These are phyloP conservation scores for Idaea biselata DNA, from an alignment of 2,888 invertebrate species.

Conservation along the genomic window DNA sequence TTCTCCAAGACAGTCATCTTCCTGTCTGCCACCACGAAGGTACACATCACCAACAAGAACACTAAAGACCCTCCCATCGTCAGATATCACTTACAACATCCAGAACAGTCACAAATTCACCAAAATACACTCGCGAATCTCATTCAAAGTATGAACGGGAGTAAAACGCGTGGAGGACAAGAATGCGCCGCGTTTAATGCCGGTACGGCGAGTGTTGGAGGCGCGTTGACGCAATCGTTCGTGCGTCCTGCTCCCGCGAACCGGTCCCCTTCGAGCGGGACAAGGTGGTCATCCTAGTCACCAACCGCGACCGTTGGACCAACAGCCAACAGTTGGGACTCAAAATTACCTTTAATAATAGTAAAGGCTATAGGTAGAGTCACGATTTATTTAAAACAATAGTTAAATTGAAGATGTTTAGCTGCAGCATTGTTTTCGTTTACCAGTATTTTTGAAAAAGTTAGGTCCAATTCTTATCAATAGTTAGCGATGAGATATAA, in stretches of 20 bases:
- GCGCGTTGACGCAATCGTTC: slow-evolving; percentile 50
- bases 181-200: slow-evolving; percentile 64
- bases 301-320: slow-evolving; percentile 46
- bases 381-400: neutral
- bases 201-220: slow-evolving; percentile 55
- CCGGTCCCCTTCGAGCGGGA: slow-evolving; percentile 36
- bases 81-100: slow-evolving; percentile 46
- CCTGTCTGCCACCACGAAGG: slow-evolving; percentile 52
- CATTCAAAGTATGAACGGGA: slow-evolving; percentile 40
- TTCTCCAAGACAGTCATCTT: slow-evolving; percentile 82
- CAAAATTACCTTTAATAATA: slow-evolving; percentile 4
- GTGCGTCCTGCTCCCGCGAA: slow-evolving; percentile 56
- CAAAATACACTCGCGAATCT: slow-evolving; percentile 58
- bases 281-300: slow-evolving; percentile 57
- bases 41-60: slow-evolving; percentile 66
- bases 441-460: neutral
- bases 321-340: slow-evolving; percentile 15
- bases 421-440: neutral
- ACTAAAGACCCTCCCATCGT: slow-evolving; percentile 63
- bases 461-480: neutral
- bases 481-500: no score
- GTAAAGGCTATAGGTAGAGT: neutral
- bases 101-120: slow-evolving; percentile 52
- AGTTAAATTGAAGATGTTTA: neutral
- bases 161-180: slow-evolving; percentile 44